A percentile compares a stretch with the other conserved stretches of the same genome.
phyloP scores from a whole-genome alignment of 2,113 vertebrate genomes.

The Acinonyx jubatus region DNA sequence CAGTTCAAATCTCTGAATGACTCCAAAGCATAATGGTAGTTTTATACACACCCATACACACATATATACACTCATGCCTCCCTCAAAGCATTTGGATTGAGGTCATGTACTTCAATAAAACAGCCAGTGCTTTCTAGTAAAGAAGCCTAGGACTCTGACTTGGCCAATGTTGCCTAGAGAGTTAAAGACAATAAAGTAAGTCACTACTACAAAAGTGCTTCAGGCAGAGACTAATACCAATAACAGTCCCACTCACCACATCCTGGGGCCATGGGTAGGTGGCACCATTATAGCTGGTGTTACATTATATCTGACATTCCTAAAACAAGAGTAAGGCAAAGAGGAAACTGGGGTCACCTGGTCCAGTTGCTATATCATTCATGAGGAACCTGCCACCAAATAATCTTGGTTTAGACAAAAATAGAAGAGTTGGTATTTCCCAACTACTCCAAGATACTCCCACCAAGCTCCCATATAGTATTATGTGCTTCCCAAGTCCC shows the following conservation, averaged over 20 bases:
- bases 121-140: background rate
- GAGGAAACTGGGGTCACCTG: background rate
- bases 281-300: background rate
- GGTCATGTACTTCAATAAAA: conserved; percentile 11
- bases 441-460: background rate
- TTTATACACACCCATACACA: background rate
- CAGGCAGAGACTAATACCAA: background rate
- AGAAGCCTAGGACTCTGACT: conserved; percentile 1
- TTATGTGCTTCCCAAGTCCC: background rate
- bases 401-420: conserved; percentile 14
- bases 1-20: background rate
- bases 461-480: background rate
- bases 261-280: background rate
- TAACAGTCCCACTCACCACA: background rate
- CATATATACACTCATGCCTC: background rate
- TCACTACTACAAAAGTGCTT: background rate
- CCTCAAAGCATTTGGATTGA: background rate
- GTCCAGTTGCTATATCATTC: background rate
- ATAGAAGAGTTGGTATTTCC: background rate
- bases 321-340: conserved; percentile 6
- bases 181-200: conserved; percentile 35
- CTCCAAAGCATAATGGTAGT: background rate
- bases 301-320: background rate
- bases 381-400: background rate
- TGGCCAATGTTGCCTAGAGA: background rate